Evolutionary conservation across 2,888 invertebrate genomes (phyloP), one percentile per base, ranked within the genome.

Genomic region (Oscheius sp.): DNA sequence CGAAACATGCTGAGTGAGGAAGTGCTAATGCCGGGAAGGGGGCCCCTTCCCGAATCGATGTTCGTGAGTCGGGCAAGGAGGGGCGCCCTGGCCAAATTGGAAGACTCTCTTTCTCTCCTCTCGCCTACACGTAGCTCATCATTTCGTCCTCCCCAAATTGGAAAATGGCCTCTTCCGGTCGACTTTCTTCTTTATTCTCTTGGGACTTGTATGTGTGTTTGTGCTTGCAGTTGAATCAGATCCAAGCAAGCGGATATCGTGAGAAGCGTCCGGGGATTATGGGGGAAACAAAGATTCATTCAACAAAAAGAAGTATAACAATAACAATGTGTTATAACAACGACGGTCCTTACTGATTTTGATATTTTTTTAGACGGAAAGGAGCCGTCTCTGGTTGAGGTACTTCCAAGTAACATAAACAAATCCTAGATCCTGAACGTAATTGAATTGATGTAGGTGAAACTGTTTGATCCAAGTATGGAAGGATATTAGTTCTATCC

Each of bases 291-390:
- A 52, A 10, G 25, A 53, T 17, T 17, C 48, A 48, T 17, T 27
- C n/a, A 50, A 50, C 64, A 50, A 50, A 4, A 25, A 20, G n/a
- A 46, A 48, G 17, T 10, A 6, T 8, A 37, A 8, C 42, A 69
- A 69, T 46, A 55, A 69, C 39, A 61, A 37, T 8, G 52, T n/a
- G n/a, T n/a, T n/a, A n/a, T 17, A 73, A 72, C 25, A 34, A 45
- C 8, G 5, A 15, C 6, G 17, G 4, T 64, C 61, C 23, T 45
- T 70, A 77, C 29, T 77, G 75, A 69, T 69, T 69, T 67, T 72
- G 72, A 25, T 74, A 78, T 48, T 74, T 73, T 34, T 72, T 70
- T 50, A 78, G 39, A 29, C 75, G 74, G 69, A 75, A 78, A 10
- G 71, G 70, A 25, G 68, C 64, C 2, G 63, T 55, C 42, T 57